These are phyloP conservation scores for Pomacea canaliculata DNA, from an alignment of 2,888 invertebrate genomes.

Conservation along the genomic window DNA sequence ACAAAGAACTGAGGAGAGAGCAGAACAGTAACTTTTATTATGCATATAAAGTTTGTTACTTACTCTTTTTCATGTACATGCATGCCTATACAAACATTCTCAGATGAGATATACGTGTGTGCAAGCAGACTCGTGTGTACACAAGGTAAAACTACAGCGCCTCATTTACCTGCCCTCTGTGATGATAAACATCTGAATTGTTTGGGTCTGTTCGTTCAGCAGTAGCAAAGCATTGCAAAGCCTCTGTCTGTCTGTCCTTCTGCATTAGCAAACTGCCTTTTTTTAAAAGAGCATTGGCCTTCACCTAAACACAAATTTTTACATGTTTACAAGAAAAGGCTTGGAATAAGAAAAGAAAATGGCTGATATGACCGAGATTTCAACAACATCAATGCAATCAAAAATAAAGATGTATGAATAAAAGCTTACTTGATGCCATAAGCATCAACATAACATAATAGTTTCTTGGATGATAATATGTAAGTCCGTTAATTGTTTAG, in stretches of 20 bases:
- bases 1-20: too few relatives aligned
- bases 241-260: slow-evolving; percentile 73
- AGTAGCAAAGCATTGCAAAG: slow-evolving; percentile 82
- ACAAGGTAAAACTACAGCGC: background rate
- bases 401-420: too few relatives aligned
- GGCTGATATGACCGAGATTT: background rate
- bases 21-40: too few relatives aligned
- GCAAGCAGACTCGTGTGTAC: too few relatives aligned
- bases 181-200: slow-evolving; percentile 91
- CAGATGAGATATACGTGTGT: too few relatives aligned
- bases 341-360: background rate
- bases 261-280: slow-evolving; percentile 88
- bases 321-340: background rate
- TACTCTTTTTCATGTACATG: too few relatives aligned
- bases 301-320: slow-evolving; percentile 45
- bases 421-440: too few relatives aligned
- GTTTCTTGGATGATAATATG: too few relatives aligned
- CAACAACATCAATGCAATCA: too few relatives aligned
- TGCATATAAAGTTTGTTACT: too few relatives aligned
- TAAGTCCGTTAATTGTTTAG: too few relatives aligned
- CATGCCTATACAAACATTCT: background rate
- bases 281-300: slow-evolving; percentile 88
- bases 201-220: slow-evolving; percentile 84
- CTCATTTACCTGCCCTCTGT: slow-evolving; percentile 80
- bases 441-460: too few relatives aligned